Conservation (phyloP, 1,140 invertebrate species). For the Aphidius ervi region DNA sequence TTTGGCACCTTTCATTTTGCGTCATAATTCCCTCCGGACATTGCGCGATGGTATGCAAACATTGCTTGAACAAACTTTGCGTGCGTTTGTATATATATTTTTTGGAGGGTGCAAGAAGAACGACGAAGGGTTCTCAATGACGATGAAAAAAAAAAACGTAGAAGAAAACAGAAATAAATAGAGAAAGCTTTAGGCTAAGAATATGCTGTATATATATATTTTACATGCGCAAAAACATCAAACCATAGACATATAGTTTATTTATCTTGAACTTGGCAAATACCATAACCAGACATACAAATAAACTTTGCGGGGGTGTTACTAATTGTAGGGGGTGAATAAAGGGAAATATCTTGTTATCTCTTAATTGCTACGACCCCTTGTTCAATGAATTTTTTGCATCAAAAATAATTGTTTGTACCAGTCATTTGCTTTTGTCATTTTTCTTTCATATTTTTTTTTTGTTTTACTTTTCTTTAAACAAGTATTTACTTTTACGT, state of each 20-base stretch:
- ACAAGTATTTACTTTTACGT: too few relatives aligned
- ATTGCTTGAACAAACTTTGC: neutral
- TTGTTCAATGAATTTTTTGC: slow-evolving; percentile 41
- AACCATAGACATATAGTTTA: too few relatives aligned
- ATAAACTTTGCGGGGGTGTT: slow-evolving; percentile 37
- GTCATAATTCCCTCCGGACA: slow-evolving; percentile 8
- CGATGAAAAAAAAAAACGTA: neutral
- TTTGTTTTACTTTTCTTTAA: too few relatives aligned
- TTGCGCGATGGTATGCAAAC: slow-evolving; percentile 20
- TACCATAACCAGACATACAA: neutral
- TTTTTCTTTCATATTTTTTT: neutral
- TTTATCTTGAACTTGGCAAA: too few relatives aligned
- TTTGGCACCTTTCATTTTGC: neutral
- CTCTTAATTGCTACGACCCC: slow-evolving; percentile 54
- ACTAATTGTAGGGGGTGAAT: slow-evolving; percentile 51
- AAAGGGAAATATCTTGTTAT: slow-evolving; percentile 52
- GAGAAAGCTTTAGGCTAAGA: slow-evolving; percentile 1
- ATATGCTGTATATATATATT: neutral
- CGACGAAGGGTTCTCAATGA: neutral
- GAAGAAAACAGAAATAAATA: neutral
- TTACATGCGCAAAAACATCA: too few relatives aligned
- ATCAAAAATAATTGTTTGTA: slow-evolving; percentile 39
- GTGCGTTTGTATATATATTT: neutral
- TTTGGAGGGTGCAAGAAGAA: neutral
- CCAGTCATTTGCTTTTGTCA: slow-evolving; percentile 9